A percentile compares a stretch with the other conserved stretches of the same genome.
phyloP scores from a whole-genome alignment of 2,113 vertebrate species.

The Zapornia atra region DNA sequence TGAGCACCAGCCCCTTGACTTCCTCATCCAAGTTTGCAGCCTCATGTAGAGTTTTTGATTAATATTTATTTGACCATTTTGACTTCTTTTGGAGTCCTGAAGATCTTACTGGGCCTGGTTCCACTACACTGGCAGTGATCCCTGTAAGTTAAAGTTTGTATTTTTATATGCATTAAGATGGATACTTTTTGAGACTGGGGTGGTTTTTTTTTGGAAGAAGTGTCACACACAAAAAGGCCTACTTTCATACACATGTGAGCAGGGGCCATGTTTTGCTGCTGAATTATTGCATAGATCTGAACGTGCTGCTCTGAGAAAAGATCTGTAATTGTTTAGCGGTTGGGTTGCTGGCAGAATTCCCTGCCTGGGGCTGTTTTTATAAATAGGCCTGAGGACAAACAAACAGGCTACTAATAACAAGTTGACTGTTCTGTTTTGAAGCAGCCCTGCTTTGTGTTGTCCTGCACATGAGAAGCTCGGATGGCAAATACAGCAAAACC shows the following conservation, averaged over 20 bases:
- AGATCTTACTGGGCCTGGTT: background rate
- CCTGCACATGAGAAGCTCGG: background rate
- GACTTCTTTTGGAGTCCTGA: background rate
- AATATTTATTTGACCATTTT: background rate
- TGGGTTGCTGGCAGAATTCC: conserved; percentile 60
- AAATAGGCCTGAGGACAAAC: conserved; percentile 71
- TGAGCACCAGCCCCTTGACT: background rate
- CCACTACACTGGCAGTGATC: background rate
- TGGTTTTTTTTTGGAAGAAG: background rate
- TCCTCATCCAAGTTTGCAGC: background rate
- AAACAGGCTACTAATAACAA: conserved; percentile 68
- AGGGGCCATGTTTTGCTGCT: background rate
- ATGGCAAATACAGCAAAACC: conserved; percentile 23
- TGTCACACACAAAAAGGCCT: background rate
- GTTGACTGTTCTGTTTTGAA: background rate
- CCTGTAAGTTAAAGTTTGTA: background rate
- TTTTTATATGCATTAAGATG: background rate
- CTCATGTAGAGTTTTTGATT: background rate
- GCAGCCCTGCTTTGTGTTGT: conserved; percentile 24
- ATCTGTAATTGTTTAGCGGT: conserved; percentile 60
- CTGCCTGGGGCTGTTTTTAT: conserved; percentile 59
- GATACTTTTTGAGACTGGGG: background rate
- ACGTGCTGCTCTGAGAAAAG: background rate
- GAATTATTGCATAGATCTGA: conserved; percentile 33
- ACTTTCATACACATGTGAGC: background rate